Conservation (phyloP, 1,140 invertebrate genomes). For the Plectus sambesii region DNA sequence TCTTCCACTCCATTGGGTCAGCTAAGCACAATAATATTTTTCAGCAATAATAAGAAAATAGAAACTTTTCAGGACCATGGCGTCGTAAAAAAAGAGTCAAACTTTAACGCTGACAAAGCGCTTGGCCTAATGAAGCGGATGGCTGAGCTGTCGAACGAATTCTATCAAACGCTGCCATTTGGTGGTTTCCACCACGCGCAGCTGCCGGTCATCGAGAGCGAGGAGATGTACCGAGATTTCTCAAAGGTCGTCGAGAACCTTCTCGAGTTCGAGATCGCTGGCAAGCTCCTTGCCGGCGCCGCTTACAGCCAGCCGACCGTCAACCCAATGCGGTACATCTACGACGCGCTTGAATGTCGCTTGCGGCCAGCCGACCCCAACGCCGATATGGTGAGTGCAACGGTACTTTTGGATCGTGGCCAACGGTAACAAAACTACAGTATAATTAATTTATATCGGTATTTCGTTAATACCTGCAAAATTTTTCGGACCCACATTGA, state of each 20-base stretch:
- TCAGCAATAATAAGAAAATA: too few relatives aligned
- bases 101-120: neutral
- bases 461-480: too few relatives aligned
- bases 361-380: slow-evolving; percentile 15
- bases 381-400: too few relatives aligned
- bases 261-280: slow-evolving; percentile 48
- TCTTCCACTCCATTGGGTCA: too few relatives aligned
- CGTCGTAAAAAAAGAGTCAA: slow-evolving; percentile 9
- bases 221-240: slow-evolving; percentile 39
- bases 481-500: too few relatives aligned
- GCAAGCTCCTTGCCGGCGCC: slow-evolving; percentile 47
- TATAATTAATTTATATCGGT: too few relatives aligned
- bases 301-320: slow-evolving; percentile 29
- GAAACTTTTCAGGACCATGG: too few relatives aligned
- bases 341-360: slow-evolving; percentile 18
- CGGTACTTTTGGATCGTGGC: too few relatives aligned
- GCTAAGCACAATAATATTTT: too few relatives aligned
- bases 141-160: slow-evolving; percentile 49
- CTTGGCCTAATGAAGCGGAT: slow-evolving; percentile 38
- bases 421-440: too few relatives aligned
- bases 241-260: slow-evolving; percentile 44
- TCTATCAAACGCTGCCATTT: slow-evolving; percentile 49
- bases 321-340: slow-evolving; percentile 15
- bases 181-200: slow-evolving; percentile 47
- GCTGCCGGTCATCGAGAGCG: slow-evolving; percentile 45